phyloP scores from a whole-genome alignment of 2,797 vertebrate genomes.

The Gobionotothen gibberifrons region DNA sequence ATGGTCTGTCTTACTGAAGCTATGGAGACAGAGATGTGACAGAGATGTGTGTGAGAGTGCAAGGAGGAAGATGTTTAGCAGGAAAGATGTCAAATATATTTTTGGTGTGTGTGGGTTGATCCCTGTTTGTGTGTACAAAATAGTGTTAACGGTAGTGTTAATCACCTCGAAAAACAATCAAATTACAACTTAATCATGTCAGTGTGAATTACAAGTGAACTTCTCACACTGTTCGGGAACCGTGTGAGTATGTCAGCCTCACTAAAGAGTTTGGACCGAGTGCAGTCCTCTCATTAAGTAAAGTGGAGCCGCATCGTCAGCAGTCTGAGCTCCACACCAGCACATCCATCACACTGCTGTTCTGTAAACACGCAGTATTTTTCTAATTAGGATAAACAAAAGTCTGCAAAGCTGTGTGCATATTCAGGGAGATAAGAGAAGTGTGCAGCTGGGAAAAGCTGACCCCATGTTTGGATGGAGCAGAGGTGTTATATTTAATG shows the following conservation, averaged over 20 bases:
- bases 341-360: constrained; percentile 42
- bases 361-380: constrained; percentile 43
- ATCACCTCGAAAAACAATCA: background rate
- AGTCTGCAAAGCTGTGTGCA: background rate
- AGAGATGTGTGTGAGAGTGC: constrained; percentile 4
- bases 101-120: background rate
- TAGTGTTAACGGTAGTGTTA: background rate
- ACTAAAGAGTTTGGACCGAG: constrained; percentile 49
- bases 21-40: constrained; percentile 9
- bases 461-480: constrained; percentile 57
- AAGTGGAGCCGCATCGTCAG: constrained; percentile 49
- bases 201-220: constrained; percentile 8
- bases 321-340: constrained; percentile 28
- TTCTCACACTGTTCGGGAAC: constrained; percentile 1
- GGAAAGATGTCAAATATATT: constrained; percentile 19
- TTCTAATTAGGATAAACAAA: constrained; percentile 54
- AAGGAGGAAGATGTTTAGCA: constrained; percentile 2
- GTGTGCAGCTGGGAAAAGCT: constrained; percentile 40
- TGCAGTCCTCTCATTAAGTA: constrained; percentile 55
- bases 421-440: constrained; percentile 12
- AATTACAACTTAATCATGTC: background rate
- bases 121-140: background rate
- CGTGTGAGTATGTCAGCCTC: constrained; percentile 20
- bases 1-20: background rate
- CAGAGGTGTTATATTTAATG: constrained; percentile 30